Evolutionary conservation across 2,113 vertebrate genomes (phyloP).

Genomic region (Otis tarda): DNA sequence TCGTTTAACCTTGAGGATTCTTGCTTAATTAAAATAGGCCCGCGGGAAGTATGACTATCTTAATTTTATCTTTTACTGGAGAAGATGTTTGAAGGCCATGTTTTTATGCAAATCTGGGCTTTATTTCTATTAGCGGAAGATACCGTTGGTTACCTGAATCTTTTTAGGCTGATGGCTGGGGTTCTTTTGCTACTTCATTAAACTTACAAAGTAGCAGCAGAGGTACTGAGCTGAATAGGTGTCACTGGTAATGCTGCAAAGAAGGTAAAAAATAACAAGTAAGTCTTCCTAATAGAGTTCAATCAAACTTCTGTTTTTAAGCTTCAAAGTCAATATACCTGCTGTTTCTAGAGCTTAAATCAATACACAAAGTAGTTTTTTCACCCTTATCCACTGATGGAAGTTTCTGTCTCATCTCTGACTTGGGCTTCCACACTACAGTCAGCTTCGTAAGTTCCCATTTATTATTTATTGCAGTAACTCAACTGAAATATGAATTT

Average conservation of each 20-base stretch:
- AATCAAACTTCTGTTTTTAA: background rate
- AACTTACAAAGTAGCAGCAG: background rate
- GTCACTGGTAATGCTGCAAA: background rate
- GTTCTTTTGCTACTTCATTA: background rate
- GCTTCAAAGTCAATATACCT: background rate
- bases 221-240: background rate
- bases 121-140: background rate
- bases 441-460: background rate
- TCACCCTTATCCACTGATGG: background rate
- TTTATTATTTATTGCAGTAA: conserved; percentile 4
- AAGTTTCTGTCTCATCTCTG: background rate
- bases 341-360: background rate
- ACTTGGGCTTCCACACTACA: background rate
- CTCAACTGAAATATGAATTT: background rate
- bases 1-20: background rate
- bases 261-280: background rate
- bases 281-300: background rate
- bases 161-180: background rate
- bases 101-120: background rate
- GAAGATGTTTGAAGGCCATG: background rate
- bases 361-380: background rate
- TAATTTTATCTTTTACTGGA: conserved; percentile 13
- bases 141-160: background rate
- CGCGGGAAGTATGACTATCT: background rate
- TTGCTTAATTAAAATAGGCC: conserved; percentile 7